Base-by-base conservation (phyloP, 2,888 invertebrate genomes). In the Elegia similella region DNA sequence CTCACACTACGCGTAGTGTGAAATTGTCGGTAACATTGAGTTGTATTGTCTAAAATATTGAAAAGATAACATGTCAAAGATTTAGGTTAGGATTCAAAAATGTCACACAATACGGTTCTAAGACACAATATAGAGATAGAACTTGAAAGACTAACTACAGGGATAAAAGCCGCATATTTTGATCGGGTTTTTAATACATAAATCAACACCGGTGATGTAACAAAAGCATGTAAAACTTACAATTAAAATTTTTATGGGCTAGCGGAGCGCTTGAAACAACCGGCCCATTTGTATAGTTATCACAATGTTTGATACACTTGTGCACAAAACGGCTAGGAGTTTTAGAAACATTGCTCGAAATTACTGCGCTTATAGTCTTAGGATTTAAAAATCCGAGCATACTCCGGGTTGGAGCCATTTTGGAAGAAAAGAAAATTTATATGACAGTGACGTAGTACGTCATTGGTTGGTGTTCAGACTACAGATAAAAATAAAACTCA, bases 321-420 rank as follows among this genome's bases (percentile, higher is more conserved):
- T 93, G 92, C 57, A 92, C 68, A 62, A 87, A 89, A 68, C 93
- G 88, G 69, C 86, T 87, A 15, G 92, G 80, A 66, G 86, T 79
- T 82, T 88, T 92, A 57, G 86, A 83, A 67, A 92, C 76, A 75
- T 86, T 89, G 67, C 83, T 89, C 63, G 82, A 84, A 73, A 92
- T 86, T 71, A 92, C 84, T 61, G 88, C 83, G 79, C 88, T 89
- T 72, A 93, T 75, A 67, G 92, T 91, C 90, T 92, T 93, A 63
- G 89, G 86, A 77, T 89, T 92, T 69, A 93, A 92, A 88, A 93
- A 88, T 72, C 93, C 92, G 72, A 93, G 85, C 79, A 94, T 84
- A 87, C 90, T 93, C 87, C 93, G 92, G 63, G 92, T 92, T 68
- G 92, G 92, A 84, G 93, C 93, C 94, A 94, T 94, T 81, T 88